phyloP scores from a whole-genome alignment of 2,113 vertebrate genomes.

The Antidorcas marsupialis region DNA sequence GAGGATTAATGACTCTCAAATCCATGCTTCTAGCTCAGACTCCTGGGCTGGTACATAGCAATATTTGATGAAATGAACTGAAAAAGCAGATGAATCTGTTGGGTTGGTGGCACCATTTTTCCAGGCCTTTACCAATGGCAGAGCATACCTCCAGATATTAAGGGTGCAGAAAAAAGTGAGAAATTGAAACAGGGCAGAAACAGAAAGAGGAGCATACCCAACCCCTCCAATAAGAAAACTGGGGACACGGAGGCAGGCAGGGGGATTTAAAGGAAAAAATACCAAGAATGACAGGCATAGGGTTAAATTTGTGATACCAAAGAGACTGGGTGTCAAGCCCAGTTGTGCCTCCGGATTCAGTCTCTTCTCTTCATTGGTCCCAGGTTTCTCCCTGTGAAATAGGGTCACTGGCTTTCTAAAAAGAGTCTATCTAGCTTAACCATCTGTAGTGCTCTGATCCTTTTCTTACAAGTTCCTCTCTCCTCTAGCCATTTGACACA shows the following conservation, averaged over 20 bases:
- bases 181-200: not conserved
- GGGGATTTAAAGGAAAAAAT: not conserved
- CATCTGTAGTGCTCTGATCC: not conserved
- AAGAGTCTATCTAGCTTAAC: not conserved
- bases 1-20: not conserved
- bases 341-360: not conserved
- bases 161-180: not conserved
- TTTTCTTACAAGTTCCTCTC: not conserved
- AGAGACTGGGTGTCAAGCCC: not conserved
- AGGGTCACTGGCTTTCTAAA: not conserved
- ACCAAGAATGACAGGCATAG: not conserved
- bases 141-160: not conserved
- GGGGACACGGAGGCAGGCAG: not conserved
- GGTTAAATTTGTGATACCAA: not conserved
- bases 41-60: not conserved
- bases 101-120: not conserved
- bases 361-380: not conserved
- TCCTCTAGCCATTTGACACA: not conserved
- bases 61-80: not conserved
- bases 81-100: slow-evolving; percentile 13
- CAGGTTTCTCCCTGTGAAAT: not conserved
- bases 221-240: not conserved
- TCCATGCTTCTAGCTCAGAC: not conserved
- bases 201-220: not conserved
- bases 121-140: not conserved